Evolutionary conservation across 2,888 invertebrate species (phyloP).

Genomic region (Sturmia bella): DNA sequence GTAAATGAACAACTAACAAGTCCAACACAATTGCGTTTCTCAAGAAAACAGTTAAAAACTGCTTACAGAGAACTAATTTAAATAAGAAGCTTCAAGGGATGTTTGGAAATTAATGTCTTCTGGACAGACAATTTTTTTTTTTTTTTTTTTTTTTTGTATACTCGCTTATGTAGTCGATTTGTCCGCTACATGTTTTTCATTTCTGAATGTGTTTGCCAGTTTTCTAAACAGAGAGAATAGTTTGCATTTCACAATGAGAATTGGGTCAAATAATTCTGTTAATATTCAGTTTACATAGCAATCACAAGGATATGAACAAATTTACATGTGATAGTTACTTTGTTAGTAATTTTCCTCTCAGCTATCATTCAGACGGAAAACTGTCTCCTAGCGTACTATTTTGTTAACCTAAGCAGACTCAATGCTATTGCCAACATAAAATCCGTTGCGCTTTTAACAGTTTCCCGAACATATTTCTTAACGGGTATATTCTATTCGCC

Average conservation of each 20-base stretch:
- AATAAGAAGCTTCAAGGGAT: too few relatives aligned
- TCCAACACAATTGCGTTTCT: too few relatives aligned
- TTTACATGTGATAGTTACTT: conserved; percentile 55
- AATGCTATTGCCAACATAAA: conserved; percentile 14
- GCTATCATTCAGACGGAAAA: conserved; percentile 30
- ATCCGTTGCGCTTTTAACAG: conserved; percentile 2
- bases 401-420: conserved; percentile 10
- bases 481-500: background rate
- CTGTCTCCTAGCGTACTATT: conserved; percentile 8
- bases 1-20: too few relatives aligned
- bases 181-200: background rate
- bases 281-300: conserved; percentile 40
- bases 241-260: conserved; percentile 33
- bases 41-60: too few relatives aligned
- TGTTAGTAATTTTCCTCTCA: conserved; percentile 30
- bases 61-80: too few relatives aligned
- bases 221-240: conserved; percentile 9
- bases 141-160: too few relatives aligned
- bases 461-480: conserved; percentile 20
- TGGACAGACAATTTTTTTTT: conserved; percentile 18
- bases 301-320: conserved; percentile 49
- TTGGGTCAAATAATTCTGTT: conserved; percentile 64
- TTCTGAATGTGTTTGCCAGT: background rate
- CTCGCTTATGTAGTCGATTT: conserved; percentile 2
- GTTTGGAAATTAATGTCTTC: conserved; percentile 2